Base-by-base conservation (phyloP, 1,140 invertebrate species). In the Hestina assimilis region DNA sequence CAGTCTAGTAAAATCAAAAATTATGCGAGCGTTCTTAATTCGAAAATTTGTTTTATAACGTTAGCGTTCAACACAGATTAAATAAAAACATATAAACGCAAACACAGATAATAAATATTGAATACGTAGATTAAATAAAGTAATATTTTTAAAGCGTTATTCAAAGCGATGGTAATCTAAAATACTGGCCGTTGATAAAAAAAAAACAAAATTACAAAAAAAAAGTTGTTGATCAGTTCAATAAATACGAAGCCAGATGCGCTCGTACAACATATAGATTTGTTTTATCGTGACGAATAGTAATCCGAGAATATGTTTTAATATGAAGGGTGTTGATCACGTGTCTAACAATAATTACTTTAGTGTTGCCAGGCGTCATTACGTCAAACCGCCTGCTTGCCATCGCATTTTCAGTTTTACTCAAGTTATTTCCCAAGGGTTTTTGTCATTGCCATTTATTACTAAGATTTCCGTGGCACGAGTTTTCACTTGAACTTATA, bases 301-400 rank as follows among this genome's bases (percentile, higher is more conserved):
- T 70, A 66, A 69, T 63, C 43, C 55, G 67, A 65, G 66, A 66
- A 63, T 69, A 69, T 70, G 63, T 74, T 72, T 73, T 74, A 69
- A 69, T 72, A 70, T 66, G 59, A 60, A 68, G 65, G 69, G 68
- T 66, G 75, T 63, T 75, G 66, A 69, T 76, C 75, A 75, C 68
- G 66, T 69, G 71, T 81, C 76, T 83, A 79, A 83, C 66, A 72
- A 81, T 83, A 83, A 83, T 81, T 79, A 83, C 75, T 75, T 82
- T 80, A 82, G 73, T 79, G 72, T 69, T 67, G 69, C 66, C 71
- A 75, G 72, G 69, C 72, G 68, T 79, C 69, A 79, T 79, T 73
- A 66, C 73, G 67, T 67, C 72, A 66, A 70, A 70, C 70, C 72
- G 67, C 58, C 68, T 69, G 69, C 66, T 78, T 77, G 73, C 71